Conservation (phyloP, 2,888 invertebrate genomes). For the Caenorhabditis becei region DNA sequence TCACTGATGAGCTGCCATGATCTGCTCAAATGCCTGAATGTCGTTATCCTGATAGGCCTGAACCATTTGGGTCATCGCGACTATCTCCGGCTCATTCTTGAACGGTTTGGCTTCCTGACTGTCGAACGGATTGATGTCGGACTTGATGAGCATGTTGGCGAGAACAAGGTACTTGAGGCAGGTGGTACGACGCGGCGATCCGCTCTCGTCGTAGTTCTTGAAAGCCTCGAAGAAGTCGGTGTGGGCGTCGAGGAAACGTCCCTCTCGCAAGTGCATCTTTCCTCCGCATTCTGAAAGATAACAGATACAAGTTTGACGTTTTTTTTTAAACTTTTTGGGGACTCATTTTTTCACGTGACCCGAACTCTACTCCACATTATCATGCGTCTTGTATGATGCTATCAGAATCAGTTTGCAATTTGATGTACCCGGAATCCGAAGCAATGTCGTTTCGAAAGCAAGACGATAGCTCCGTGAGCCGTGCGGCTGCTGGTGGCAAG, state of each 20-base stretch:
- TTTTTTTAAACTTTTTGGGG: neutral
- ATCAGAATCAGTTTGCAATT: constrained; percentile 36
- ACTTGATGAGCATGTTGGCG: constrained; percentile 99
- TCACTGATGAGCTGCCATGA: constrained; percentile 84
- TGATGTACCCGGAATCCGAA: constrained; percentile 46
- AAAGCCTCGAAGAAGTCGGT: constrained; percentile 98
- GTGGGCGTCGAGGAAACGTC: constrained; percentile 98
- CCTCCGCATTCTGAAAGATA: constrained; percentile 93
- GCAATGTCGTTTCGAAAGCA: constrained; percentile 56
- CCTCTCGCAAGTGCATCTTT: constrained; percentile 98
- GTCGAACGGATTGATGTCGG: constrained; percentile 99
- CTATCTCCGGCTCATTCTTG: constrained; percentile 98
- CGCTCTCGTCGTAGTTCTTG: constrained; percentile 97
- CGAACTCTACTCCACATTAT: neutral
- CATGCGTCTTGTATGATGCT: neutral
- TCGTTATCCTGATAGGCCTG: constrained; percentile 82
- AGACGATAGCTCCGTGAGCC: constrained; percentile 22
- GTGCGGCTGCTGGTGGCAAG: constrained; percentile 24
- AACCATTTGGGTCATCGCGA: constrained; percentile 99
- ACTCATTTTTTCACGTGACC: neutral
- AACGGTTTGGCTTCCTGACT: constrained; percentile 99
- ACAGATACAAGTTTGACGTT: neutral
- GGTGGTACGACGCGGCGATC: constrained; percentile 95
- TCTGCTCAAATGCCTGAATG: constrained; percentile 88
- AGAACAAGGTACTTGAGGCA: constrained; percentile 97